A percentile compares a stretch with the other conserved stretches of the same genome.
phyloP scores from a whole-genome alignment of 2,888 invertebrate genomes.

The Meghimatium bilineatum region DNA sequence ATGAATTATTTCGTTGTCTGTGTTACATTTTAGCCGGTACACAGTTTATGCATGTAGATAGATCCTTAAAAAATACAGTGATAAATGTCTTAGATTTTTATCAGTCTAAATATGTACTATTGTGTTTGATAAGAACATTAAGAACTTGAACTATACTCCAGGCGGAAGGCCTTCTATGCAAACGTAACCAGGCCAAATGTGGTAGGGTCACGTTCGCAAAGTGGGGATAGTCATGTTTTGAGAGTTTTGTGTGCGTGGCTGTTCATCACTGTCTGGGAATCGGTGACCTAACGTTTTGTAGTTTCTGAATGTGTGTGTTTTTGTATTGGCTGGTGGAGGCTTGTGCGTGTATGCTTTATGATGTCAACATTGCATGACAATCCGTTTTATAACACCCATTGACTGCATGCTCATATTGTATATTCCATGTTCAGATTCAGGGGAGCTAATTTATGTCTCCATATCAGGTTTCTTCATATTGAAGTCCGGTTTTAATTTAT shows the following conservation, averaged over 20 bases:
- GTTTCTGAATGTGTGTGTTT: not conserved
- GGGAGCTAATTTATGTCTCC: too few species aligned
- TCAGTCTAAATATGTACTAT: not conserved
- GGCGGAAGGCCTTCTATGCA: not conserved
- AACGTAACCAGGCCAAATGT: not conserved
- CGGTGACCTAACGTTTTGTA: not conserved
- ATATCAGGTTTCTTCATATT: too few species aligned
- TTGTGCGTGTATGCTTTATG: not conserved
- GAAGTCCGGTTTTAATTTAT: too few species aligned
- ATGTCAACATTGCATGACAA: not conserved
- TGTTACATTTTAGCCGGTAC: not conserved
- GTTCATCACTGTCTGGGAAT: not conserved
- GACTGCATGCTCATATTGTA: not conserved
- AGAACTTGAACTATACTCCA: not conserved
- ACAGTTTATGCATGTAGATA: not conserved
- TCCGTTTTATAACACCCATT: not conserved
- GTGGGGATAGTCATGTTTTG: not conserved
- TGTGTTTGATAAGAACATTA: not conserved
- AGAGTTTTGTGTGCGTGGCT: not conserved
- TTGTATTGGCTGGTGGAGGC: not conserved
- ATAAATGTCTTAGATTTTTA: not conserved
- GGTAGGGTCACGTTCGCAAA: not conserved
- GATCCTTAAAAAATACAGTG: not conserved
- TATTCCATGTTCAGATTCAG: not conserved
- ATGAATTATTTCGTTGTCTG: conserved; percentile 8